These are phyloP conservation scores for Delphinus delphis DNA, from an alignment of 2,113 vertebrate species.

Conservation along the genomic window DNA sequence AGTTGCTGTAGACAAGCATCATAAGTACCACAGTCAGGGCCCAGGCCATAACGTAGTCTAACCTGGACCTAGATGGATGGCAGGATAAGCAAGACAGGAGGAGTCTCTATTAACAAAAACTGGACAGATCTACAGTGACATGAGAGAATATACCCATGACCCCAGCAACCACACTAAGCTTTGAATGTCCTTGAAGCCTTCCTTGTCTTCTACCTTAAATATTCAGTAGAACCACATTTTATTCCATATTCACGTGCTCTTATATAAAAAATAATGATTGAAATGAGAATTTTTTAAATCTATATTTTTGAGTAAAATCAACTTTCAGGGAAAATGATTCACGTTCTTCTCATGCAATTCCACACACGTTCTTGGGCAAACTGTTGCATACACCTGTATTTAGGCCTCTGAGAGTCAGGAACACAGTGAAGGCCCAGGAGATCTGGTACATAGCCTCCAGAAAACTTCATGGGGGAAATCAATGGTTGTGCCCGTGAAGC, in stretches of 20 bases:
- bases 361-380: background rate
- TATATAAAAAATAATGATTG: conserved; percentile 12
- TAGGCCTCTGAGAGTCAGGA: background rate
- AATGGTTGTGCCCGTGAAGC: background rate
- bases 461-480: background rate
- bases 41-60: background rate
- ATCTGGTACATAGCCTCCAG: background rate
- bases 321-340: background rate
- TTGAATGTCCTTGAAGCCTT: background rate
- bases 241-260: background rate
- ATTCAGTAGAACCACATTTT: background rate
- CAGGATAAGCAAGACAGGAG: background rate
- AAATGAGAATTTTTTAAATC: background rate
- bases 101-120: background rate
- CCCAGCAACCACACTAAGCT: background rate
- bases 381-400: background rate
- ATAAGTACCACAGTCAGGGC: background rate
- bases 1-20: background rate
- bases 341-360: background rate
- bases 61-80: background rate
- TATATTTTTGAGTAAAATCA: conserved; percentile 33
- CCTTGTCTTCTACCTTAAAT: background rate
- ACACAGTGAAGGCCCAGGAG: background rate
- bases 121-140: background rate
- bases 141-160: background rate